Percentiles rank a stretch among this genome's conserved stretches.
phyloP scores from a whole-genome alignment of 1,140 invertebrate species.

The Drosophila tristis region DNA sequence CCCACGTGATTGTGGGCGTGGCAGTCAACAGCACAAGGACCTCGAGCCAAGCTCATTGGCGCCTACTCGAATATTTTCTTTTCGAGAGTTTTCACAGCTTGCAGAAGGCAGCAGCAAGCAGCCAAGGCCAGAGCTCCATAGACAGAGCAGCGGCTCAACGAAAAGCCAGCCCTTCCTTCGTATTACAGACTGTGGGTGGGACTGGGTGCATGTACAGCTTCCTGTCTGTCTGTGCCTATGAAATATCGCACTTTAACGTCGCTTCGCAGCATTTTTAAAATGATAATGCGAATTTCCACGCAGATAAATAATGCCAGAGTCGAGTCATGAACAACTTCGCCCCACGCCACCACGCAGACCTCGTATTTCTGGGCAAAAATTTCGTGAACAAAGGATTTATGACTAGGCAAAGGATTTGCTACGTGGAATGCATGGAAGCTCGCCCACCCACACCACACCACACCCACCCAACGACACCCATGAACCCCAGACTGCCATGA shows the following conservation, averaged over 20 bases:
- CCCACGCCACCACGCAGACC: conserved; percentile 2
- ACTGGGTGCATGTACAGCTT: too few relatives aligned
- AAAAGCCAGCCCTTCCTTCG: too few relatives aligned
- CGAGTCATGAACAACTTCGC: conserved; percentile 22
- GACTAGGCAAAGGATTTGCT: conserved; percentile 52
- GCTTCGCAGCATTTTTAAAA: conserved; percentile 62
- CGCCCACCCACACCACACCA: too few relatives aligned
- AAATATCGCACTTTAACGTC: conserved; percentile 68
- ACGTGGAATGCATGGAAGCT: conserved; percentile 5
- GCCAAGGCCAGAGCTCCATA: conserved; percentile 26
- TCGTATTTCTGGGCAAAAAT: conserved; percentile 25
- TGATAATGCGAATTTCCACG: conserved; percentile 55
- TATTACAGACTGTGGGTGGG: not conserved
- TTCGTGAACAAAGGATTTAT: conserved; percentile 59
- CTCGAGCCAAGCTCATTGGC: conserved; percentile 26
- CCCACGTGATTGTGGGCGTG: not conserved
- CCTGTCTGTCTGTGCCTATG: conserved; percentile 28
- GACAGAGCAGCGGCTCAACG: too few relatives aligned
- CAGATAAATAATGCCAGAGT: conserved; percentile 62
- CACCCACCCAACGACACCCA: too few relatives aligned
- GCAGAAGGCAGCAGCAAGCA: not conserved
- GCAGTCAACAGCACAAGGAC: conserved; percentile 16
- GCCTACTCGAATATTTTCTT: conserved; percentile 34
- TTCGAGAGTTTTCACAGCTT: conserved; percentile 21
- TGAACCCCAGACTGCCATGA: too few relatives aligned